Evolutionary conservation across 2,888 invertebrate species (phyloP), one percentile per base, ranked within the genome.

Genomic region (Elegia similella): DNA sequence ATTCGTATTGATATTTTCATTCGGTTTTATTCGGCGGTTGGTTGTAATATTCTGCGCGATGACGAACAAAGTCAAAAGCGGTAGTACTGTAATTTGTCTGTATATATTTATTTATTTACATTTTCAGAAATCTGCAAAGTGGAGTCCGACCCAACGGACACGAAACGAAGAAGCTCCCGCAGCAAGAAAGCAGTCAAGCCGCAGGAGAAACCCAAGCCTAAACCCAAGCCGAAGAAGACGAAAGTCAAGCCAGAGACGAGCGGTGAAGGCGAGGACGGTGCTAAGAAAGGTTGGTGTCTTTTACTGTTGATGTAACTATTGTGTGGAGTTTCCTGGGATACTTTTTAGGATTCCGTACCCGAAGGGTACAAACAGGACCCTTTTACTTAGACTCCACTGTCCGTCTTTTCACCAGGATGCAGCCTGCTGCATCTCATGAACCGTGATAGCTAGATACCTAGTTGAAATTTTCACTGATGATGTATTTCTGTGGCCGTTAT

Each of bases 251-350:
- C 59, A 46, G 63, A 59, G 52, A 64, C 7, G 44, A 55, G 10
- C 10, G 48, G 44, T 42, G 58, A 52, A 15, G 53, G 55, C 29
- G 52, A 23, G 42, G 56, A 60, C 6, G 44, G 15, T 34, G 59
- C 52, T 44, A 62, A 60, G 8, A 64, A 63, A 65, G 65, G 63
- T 65, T 62, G 60, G 65, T 64, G 57, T 29, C 12, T 50, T 6
- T 17, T 34, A 1, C 10, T 38, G 8, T 47, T 16, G 13, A 15
- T 1, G 34, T 29, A 29, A 34, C n/a, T 43, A 42, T 23, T 17
- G 2, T 7, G 46, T 46, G 29, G 17, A 46, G 46, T n/a, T 17
- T 46, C 0, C 23, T 46, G 46, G 29, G 46, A n/a, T 16, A 10
- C 10, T 10, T 2, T 10, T 8, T 34, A 10, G 34, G 10, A 12